These are phyloP conservation scores for Papilio polytes DNA, from an alignment of 1,140 invertebrate genomes.

Conservation along the genomic window DNA sequence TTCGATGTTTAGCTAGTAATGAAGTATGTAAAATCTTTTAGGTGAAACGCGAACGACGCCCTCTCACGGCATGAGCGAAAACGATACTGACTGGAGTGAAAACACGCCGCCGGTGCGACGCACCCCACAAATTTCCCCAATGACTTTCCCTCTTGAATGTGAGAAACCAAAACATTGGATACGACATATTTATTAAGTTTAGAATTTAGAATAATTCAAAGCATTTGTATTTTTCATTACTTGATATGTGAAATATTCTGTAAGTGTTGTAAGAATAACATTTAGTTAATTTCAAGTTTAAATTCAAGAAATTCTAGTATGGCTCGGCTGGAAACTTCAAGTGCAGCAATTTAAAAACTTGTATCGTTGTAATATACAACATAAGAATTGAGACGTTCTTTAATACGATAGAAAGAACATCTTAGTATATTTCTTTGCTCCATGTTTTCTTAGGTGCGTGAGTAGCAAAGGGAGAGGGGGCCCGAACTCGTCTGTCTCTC, in stretches of 20 bases:
- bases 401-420: not conserved
- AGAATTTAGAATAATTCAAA: conserved; percentile 25
- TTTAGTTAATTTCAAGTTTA: no score
- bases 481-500: conserved; percentile 50
- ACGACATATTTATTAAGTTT: conserved; percentile 44
- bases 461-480: conserved; percentile 52
- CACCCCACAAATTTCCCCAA: conserved; percentile 79
- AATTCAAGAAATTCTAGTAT: not conserved
- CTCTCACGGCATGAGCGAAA: conserved; percentile 76
- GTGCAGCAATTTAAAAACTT: not conserved
- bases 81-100: conserved; percentile 75
- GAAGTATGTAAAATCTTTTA: conserved; percentile 75
- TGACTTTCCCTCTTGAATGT: conserved; percentile 76
- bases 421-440: conserved; percentile 49
- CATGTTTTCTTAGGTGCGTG: conserved; percentile 54
- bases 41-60: conserved; percentile 61
- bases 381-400: not conserved
- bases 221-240: conserved; percentile 4
- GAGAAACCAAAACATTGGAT: conserved; percentile 62
- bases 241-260: not conserved
- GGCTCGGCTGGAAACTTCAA: no score
- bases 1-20: conserved; percentile 47
- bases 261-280: no score
- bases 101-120: conserved; percentile 74
- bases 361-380: not conserved